Base-by-base conservation (phyloP, 2,888 invertebrate genomes). In the Acanthosepion esculentum region DNA sequence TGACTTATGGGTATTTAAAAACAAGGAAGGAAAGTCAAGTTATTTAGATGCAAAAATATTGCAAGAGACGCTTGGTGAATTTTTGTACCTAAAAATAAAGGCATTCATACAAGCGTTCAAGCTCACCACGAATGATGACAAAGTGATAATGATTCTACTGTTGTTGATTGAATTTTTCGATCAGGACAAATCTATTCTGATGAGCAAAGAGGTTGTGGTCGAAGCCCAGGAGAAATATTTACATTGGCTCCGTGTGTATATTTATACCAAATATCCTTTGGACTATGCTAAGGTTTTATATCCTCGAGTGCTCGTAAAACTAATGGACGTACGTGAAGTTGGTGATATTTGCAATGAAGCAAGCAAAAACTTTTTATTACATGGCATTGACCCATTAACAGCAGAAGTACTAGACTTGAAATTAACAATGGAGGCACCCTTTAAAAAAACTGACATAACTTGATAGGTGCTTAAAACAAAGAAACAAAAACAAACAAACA, bases 191-290 rank as follows among this genome's bases (percentile, higher is more conserved):
- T 96, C 97, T 20, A 97, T 96, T 92, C 96, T 98, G 33, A 95
- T 95, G 33, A 96, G 97, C 94, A 96, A 96, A 55, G 96, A 96
- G 33, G 94, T 96, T 48, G 97, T 98, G 15, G 96, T 97, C 7
- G 95, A 96, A 50, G 96, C 97, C 92, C 98, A 98, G 95, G 97
- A 97, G 94, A 97, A 97, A 94, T 99, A 99, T 97, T 99, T 99
- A 97, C 98, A 99, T 94, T 98, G 99, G 95, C 98, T 99, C 95
- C 98, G 99, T 95, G 99, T 98, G 97, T 97, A 99, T 98, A 97
- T 98, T 98, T 95, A 99, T 98, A 98, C 97, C 98, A 98, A 0
- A n/a, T 96, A 97, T 94, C 96, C 97, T 6, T 98, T 99, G 94
- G 99, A 98, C 97, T 99, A 99, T 97, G 99, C 99, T 0, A 98